A percentile compares a stretch with the other conserved stretches of the same genome.
Evolutionary conservation across 2,888 invertebrate species (phyloP).

Genomic region (Coelinius sp.): DNA sequence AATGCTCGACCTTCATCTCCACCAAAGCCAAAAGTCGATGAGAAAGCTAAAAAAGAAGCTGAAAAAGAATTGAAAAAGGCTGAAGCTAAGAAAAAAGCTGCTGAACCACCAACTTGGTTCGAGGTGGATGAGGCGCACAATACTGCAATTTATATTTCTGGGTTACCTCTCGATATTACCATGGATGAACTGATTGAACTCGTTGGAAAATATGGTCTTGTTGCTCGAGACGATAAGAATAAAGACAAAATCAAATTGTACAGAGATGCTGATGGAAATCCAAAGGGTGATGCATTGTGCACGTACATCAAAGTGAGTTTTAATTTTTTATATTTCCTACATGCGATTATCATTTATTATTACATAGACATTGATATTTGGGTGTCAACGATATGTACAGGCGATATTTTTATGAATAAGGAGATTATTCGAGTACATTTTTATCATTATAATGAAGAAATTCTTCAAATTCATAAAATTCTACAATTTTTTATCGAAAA

Average conservation of each 20-base stretch:
- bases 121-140: constrained; percentile 89
- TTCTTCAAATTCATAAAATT: no score
- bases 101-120: constrained; percentile 86
- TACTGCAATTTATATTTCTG: constrained; percentile 96
- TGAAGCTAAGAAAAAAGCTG: constrained; percentile 71
- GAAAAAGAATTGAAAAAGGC: constrained; percentile 60
- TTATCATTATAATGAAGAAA: no score
- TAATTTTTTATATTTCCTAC: background rate
- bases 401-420: constrained; percentile 10
- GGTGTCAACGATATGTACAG: constrained; percentile 36
- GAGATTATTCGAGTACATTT: background rate
- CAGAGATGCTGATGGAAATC: constrained; percentile 82
- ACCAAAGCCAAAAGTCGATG: constrained; percentile 44
- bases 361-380: constrained; percentile 8
- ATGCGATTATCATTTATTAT: background rate
- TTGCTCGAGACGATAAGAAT: constrained; percentile 88
- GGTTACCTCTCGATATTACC: constrained; percentile 89
- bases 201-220: constrained; percentile 96
- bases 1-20: constrained; percentile 66
- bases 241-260: constrained; percentile 95
- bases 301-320: constrained; percentile 90
- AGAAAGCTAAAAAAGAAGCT: constrained; percentile 55
- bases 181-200: constrained; percentile 91
- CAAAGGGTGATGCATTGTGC: constrained; percentile 97
- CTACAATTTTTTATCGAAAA: no score